These are phyloP conservation scores for Thecocarcelia acutangulata DNA, from an alignment of 2,888 invertebrate genomes.

Conservation along the genomic window DNA sequence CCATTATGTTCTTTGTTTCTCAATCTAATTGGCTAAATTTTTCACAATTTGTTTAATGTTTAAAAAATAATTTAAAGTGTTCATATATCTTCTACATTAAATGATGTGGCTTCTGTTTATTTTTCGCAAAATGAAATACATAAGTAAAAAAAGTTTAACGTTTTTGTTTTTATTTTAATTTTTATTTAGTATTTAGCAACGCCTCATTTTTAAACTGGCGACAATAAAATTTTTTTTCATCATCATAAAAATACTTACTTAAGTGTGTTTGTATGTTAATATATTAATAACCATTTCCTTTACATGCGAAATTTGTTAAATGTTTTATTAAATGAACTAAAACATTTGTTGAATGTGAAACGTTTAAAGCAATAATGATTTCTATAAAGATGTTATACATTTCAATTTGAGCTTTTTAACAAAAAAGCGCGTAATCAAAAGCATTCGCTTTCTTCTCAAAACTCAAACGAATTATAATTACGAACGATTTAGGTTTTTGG, in stretches of 20 bases:
- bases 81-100: conserved; percentile 19
- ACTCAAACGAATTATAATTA: no score
- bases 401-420: no score
- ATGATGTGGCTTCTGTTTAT: conserved; percentile 1
- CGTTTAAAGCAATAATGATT: conserved; percentile 1
- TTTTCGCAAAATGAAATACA: background rate
- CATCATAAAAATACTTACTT: background rate
- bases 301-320: conserved; percentile 47
- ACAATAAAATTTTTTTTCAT: conserved; percentile 49
- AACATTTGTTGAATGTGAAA: conserved; percentile 52
- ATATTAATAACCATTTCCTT: background rate
- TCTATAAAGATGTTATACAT: conserved; percentile 1
- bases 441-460: no score
- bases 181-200: conserved; percentile 57
- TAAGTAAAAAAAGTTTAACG: conserved; percentile 1
- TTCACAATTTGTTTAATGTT: conserved; percentile 57
- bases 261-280: no score
- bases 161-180: conserved; percentile 24
- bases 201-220: conserved; percentile 65
- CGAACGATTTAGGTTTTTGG: no score
- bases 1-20: conserved; percentile 42
- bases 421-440: no score
- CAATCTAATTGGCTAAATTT: conserved; percentile 57
- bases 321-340: conserved; percentile 61
- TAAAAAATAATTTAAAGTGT: conserved; percentile 4